A percentile compares a stretch with the other conserved stretches of the same genome.
Conservation (phyloP, 2,888 invertebrate species). For the Idaea biselata region DNA sequence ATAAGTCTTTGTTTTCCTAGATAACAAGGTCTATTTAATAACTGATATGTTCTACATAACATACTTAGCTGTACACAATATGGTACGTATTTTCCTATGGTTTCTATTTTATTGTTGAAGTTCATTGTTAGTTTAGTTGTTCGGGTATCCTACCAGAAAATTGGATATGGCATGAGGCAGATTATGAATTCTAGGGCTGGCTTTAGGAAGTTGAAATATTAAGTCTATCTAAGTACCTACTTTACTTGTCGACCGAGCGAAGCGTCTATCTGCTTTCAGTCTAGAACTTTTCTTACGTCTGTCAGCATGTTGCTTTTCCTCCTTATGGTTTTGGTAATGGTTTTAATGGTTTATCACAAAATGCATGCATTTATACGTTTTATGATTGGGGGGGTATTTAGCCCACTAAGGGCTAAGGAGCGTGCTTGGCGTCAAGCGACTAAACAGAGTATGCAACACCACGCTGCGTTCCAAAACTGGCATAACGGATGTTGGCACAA, state of each 20-base stretch:
- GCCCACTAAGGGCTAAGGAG: no score
- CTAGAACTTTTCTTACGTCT: no score
- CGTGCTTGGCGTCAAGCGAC: no score
- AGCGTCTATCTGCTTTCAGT: no score
- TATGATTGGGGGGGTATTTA: no score
- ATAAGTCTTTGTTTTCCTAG: no score
- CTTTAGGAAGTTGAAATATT: neutral
- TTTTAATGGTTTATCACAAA: neutral
- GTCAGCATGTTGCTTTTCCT: no score
- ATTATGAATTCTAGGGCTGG: neutral
- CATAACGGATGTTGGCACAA: no score
- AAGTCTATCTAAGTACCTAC: neutral
- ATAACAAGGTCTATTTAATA: neutral
- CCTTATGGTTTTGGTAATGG: neutral
- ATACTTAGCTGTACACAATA: neutral
- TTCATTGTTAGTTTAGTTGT: neutral
- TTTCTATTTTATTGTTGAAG: neutral
- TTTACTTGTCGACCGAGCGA: neutral
- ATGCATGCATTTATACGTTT: no score
- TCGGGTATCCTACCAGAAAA: neutral
- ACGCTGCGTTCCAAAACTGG: no score
- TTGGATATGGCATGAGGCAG: neutral
- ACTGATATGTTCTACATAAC: neutral
- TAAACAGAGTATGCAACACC: no score
- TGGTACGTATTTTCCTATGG: neutral